Conservation (phyloP, 1,140 invertebrate species). For the Homarus americanus region DNA sequence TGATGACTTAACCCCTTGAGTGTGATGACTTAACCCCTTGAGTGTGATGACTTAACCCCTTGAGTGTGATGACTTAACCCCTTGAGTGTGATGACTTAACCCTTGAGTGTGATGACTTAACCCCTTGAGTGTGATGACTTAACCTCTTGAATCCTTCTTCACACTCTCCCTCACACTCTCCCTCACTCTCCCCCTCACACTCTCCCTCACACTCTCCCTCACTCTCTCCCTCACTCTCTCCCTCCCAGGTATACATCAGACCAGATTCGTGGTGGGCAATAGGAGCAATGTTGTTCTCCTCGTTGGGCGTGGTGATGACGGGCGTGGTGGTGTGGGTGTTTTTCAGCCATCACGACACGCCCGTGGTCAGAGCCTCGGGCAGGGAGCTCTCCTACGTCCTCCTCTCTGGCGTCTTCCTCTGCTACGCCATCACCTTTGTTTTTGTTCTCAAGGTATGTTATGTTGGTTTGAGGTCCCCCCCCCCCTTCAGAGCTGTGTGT, state of each 20-base stretch:
- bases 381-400: constrained; percentile 93
- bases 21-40: too few species aligned
- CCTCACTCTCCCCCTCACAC: too few species aligned
- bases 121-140: too few species aligned
- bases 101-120: too few species aligned
- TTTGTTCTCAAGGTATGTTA: constrained; percentile 82
- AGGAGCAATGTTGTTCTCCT: constrained; percentile 84
- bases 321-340: constrained; percentile 82
- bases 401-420: constrained; percentile 91
- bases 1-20: too few species aligned
- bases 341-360: constrained; percentile 88
- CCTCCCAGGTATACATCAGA: constrained; percentile 84
- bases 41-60: too few species aligned
- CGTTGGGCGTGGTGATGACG: constrained; percentile 79
- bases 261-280: constrained; percentile 88
- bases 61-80: too few species aligned
- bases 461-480: background rate
- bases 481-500: too few species aligned
- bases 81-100: too few species aligned
- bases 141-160: too few species aligned
- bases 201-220: too few species aligned
- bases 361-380: constrained; percentile 93
- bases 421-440: constrained; percentile 92
- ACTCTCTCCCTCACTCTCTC: background rate
- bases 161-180: too few species aligned